A percentile compares a stretch with the other conserved stretches of the same genome.
phyloP scores from a whole-genome alignment of 1,140 invertebrate genomes.

The Trichomalopsis sarcophagae region DNA sequence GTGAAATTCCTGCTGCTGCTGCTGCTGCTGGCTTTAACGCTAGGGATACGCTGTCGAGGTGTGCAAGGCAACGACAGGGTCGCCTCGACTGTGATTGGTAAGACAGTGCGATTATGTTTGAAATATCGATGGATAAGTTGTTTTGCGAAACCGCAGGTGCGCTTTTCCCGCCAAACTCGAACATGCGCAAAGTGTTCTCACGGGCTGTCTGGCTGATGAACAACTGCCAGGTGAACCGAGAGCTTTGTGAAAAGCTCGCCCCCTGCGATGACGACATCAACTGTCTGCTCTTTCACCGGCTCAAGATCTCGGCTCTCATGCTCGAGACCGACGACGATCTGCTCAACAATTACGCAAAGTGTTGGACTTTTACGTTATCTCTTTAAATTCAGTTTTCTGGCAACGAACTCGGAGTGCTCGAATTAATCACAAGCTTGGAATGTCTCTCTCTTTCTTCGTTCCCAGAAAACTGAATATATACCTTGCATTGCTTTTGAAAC shows the following conservation, averaged over 20 bases:
- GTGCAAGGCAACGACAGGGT: neutral
- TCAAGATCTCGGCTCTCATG: neutral
- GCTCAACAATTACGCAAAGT: neutral
- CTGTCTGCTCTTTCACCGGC: slow-evolving; percentile 23
- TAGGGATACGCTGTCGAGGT: neutral
- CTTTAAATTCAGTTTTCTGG: neutral
- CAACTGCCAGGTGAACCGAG: slow-evolving; percentile 21
- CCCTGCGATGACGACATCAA: neutral
- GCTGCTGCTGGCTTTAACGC: neutral
- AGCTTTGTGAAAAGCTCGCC: slow-evolving; percentile 25
- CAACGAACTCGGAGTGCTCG: too few relatives aligned
- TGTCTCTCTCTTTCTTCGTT: neutral
- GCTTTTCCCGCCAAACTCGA: slow-evolving; percentile 7
- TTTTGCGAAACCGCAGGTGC: slow-evolving; percentile 18
- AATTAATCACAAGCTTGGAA: too few relatives aligned
- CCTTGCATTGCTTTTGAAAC: neutral
- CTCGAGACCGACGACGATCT: slow-evolving; percentile 15
- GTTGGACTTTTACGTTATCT: neutral
- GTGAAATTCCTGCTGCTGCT: neutral
- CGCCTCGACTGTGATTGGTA: neutral
- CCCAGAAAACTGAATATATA: neutral
- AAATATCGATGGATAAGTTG: neutral
- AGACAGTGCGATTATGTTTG: neutral
- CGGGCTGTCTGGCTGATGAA: slow-evolving; percentile 38
- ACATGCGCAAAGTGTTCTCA: slow-evolving; percentile 31